These are phyloP conservation scores for Peromyscus maniculatus DNA, from an alignment of 2,113 vertebrate species.

Conservation along the genomic window DNA sequence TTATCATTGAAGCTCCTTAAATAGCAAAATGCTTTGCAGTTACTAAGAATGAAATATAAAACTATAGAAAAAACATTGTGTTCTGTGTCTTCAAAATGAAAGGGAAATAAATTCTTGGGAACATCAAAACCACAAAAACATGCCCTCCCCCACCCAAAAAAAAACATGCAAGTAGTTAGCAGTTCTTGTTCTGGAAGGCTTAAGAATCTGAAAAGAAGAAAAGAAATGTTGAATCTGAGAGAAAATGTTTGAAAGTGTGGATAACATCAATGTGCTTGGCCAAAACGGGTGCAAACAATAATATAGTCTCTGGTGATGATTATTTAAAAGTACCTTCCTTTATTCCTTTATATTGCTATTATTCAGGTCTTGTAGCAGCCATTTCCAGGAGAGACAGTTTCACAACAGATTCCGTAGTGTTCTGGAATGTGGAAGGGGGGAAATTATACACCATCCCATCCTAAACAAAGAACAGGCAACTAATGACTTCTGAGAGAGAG, in stretches of 20 bases:
- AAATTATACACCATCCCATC: neutral
- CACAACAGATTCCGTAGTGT: neutral
- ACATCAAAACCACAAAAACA: neutral
- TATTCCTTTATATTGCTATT: neutral
- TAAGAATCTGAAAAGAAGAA: neutral
- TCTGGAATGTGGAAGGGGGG: neutral
- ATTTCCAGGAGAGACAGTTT: neutral
- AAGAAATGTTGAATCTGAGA: neutral
- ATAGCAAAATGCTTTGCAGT: neutral
- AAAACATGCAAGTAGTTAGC: too few species aligned
- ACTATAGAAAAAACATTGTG: neutral
- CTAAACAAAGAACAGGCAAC: neutral
- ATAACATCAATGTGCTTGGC: fast-evolving
- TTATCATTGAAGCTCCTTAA: neutral
- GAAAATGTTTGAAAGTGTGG: too few species aligned
- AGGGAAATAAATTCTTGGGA: neutral
- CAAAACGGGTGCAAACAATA: neutral
- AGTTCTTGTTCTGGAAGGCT: neutral
- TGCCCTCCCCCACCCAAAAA: too few species aligned
- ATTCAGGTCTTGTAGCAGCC: too few species aligned
- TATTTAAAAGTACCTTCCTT: neutral
- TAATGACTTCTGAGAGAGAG: neutral
- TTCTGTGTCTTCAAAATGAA: neutral
- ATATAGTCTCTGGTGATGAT: neutral
- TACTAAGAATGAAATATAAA: neutral